phyloP scores from a whole-genome alignment of 92 coral and sea anemone species.

The Montipora capitata region DNA sequence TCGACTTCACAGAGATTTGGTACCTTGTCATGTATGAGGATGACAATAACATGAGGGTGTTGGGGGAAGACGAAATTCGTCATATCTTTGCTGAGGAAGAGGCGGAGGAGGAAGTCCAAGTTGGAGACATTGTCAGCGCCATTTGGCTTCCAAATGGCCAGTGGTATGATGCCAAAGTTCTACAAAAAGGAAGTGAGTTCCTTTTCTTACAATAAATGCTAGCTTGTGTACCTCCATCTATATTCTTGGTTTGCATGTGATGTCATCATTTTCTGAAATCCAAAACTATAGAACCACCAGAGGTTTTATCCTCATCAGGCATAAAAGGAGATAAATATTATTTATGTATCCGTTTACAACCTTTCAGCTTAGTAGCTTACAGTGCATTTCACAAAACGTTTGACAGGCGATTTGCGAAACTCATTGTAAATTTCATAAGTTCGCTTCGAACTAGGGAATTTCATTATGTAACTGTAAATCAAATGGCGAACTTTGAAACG shows the following conservation, averaged over 20 bases:
- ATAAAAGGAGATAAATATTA: too few species aligned
- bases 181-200: slow-evolving; percentile 18
- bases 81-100: slow-evolving; percentile 16
- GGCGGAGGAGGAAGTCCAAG: slow-evolving; percentile 18
- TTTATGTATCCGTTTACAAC: too few species aligned
- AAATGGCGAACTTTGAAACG: too few species aligned
- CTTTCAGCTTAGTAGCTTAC: too few species aligned
- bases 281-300: not conserved
- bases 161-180: slow-evolving; percentile 25
- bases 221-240: not conserved
- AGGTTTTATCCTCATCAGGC: not conserved
- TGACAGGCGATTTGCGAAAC: too few species aligned
- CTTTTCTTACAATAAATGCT: not conserved
- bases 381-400: too few species aligned
- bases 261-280: not conserved
- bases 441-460: too few species aligned
- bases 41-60: slow-evolving; percentile 21
- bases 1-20: slow-evolving; percentile 19
- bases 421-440: too few species aligned
- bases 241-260: not conserved
- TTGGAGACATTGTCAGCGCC: slow-evolving; percentile 21
- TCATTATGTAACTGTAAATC: too few species aligned
- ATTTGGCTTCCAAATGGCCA: slow-evolving; percentile 32
- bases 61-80: not conserved
- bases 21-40: slow-evolving; percentile 22